Percentiles rank a stretch among this genome's conserved stretches.
These are phyloP conservation scores for Melanotus villosus DNA, from an alignment of 2,888 invertebrate species.

Conservation along the genomic window DNA sequence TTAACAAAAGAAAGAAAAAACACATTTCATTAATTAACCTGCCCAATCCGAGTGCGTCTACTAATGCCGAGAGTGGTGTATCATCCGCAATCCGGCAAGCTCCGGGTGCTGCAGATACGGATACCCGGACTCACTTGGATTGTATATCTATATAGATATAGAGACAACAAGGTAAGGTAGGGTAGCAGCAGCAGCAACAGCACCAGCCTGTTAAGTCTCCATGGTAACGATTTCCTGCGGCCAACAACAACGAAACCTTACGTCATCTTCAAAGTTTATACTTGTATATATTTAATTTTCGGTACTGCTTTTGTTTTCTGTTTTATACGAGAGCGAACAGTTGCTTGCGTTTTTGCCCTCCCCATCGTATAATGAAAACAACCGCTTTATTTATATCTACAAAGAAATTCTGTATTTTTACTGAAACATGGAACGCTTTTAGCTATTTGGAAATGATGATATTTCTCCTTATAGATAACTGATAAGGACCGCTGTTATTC, in stretches of 20 bases:
- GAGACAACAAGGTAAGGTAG: constrained; percentile 13
- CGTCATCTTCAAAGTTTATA: constrained; percentile 54
- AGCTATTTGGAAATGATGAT: constrained; percentile 32
- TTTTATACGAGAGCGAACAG: constrained; percentile 41
- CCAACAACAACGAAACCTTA: constrained; percentile 58
- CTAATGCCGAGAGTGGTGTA: neutral
- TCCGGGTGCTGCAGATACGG: no score
- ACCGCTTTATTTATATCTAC: constrained; percentile 42
- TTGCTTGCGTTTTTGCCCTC: constrained; percentile 39
- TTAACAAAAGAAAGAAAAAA: constrained; percentile 12
- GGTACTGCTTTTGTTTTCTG: constrained; percentile 45
- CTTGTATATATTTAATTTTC: constrained; percentile 50
- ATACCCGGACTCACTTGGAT: neutral
- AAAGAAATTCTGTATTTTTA: constrained; percentile 36
- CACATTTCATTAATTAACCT: constrained; percentile 26
- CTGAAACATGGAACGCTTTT: constrained; percentile 23
- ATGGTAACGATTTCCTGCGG: constrained; percentile 53
- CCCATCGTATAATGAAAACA: constrained; percentile 36
- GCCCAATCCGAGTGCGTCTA: neutral
- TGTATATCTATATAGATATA: constrained; percentile 16
- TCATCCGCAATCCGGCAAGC: neutral
- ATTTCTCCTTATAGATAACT: constrained; percentile 24
- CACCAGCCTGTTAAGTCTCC: constrained; percentile 49
- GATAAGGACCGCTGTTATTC: neutral
- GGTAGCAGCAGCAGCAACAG: constrained; percentile 38